These are phyloP conservation scores for Scaptomyza parva DNA, from an alignment of 2,888 invertebrate genomes.

Conservation along the genomic window DNA sequence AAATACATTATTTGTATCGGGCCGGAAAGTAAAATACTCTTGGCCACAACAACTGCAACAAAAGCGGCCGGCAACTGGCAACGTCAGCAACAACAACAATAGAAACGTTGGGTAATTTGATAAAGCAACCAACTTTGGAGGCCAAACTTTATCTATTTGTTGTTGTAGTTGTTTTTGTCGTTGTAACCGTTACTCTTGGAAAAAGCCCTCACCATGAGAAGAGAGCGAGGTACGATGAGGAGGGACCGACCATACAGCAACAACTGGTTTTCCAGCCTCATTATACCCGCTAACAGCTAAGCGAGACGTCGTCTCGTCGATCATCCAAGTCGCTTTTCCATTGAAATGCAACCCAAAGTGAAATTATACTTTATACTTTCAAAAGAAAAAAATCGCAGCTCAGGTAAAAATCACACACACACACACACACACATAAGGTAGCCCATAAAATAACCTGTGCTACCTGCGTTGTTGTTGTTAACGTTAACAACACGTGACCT, in stretches of 20 bases:
- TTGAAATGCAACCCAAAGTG: slow-evolving; percentile 64
- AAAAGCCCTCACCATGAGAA: slow-evolving; percentile 50
- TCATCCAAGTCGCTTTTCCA: slow-evolving; percentile 64
- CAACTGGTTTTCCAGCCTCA: slow-evolving; percentile 55
- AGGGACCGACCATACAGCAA: slow-evolving; percentile 11
- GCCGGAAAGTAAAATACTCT: slow-evolving; percentile 48
- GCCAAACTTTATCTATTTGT: slow-evolving; percentile 28
- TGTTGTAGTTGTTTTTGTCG: slow-evolving; percentile 11
- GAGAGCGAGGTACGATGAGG: slow-evolving; percentile 20
- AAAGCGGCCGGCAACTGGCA: slow-evolving; percentile 42
- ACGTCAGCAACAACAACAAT: slow-evolving; percentile 38
- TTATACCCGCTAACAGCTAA: slow-evolving; percentile 53
- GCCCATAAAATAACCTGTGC: slow-evolving; percentile 50
- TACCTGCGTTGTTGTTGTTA: slow-evolving; percentile 65
- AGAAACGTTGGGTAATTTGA: slow-evolving; percentile 47
- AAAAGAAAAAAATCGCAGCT: slow-evolving; percentile 64
- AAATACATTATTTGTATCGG: slow-evolving; percentile 42
- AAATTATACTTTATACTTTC: slow-evolving; percentile 68
- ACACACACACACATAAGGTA: slow-evolving; percentile 5
- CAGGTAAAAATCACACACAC: slow-evolving; percentile 54
- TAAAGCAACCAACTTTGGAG: slow-evolving; percentile 44
- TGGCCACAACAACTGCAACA: slow-evolving; percentile 42
- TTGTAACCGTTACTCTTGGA: slow-evolving; percentile 51
- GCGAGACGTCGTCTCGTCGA: slow-evolving; percentile 45
- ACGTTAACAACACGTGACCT: slow-evolving; percentile 73